phyloP scores from a whole-genome alignment of 2,888 invertebrate genomes.

The Lithophane ornitopus region DNA sequence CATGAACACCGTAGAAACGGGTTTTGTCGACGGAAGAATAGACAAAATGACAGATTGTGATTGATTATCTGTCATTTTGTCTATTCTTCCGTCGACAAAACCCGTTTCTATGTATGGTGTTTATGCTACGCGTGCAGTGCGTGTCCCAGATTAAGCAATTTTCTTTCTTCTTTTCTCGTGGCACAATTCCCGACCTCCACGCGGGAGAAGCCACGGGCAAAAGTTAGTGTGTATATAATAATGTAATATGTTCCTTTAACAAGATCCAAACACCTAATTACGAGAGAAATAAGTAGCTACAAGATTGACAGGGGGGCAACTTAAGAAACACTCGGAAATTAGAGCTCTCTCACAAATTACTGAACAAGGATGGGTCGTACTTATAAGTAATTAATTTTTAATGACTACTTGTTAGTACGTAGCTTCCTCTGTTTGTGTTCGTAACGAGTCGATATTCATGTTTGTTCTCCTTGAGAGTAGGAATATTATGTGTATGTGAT shows the following conservation, averaged over 20 bases:
- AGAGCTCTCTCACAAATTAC: slow-evolving; percentile 6
- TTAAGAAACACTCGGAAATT: slow-evolving; percentile 9
- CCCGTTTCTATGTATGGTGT: too few relatives aligned
- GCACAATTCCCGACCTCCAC: not conserved
- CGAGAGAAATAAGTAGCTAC: slow-evolving; percentile 1
- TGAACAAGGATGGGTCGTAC: not conserved
- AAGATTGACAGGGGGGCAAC: not conserved
- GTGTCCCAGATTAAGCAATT: not conserved
- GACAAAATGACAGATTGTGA: too few relatives aligned
- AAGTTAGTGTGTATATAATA: not conserved
- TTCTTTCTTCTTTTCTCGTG: not conserved
- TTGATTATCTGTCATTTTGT: too few relatives aligned
- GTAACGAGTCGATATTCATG: not conserved
- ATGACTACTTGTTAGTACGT: slow-evolving; percentile 23
- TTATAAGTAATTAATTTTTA: slow-evolving; percentile 40
- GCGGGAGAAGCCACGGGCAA: not conserved
- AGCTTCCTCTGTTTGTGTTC: slow-evolving; percentile 23
- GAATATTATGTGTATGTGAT: too few relatives aligned
- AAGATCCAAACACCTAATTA: slow-evolving; percentile 3
- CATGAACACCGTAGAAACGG: too few relatives aligned
- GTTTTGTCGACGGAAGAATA: too few relatives aligned
- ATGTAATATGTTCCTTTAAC: not conserved
- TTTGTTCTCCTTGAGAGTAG: slow-evolving; percentile 1
- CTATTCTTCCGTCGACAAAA: too few relatives aligned
- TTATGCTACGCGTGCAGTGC: too few relatives aligned